Conservation (phyloP, 1,140 invertebrate species). For the Reticulitermes speratus region DNA sequence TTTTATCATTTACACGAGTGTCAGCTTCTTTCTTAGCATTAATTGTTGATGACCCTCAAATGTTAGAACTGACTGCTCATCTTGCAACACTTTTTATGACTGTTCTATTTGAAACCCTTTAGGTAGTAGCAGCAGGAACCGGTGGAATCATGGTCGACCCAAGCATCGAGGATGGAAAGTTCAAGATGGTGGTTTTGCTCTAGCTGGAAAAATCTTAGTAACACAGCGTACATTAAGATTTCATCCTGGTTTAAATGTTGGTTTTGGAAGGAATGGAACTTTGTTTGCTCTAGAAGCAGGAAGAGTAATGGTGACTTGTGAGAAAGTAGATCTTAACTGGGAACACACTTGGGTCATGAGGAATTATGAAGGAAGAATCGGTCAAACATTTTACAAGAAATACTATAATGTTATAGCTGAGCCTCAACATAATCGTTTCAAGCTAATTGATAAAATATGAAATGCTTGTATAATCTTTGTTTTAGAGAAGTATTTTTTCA, state of each 20-base stretch:
- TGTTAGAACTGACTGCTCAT: too few species aligned
- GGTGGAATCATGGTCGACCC: slow-evolving; percentile 9
- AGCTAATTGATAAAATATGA: slow-evolving; percentile 67
- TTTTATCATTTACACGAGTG: too few species aligned
- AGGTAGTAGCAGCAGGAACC: slow-evolving; percentile 15
- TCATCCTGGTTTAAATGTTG: slow-evolving; percentile 51
- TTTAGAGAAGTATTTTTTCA: too few species aligned
- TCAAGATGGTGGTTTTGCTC: slow-evolving; percentile 25
- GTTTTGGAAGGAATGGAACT: slow-evolving; percentile 71
- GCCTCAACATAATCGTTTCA: slow-evolving; percentile 70
- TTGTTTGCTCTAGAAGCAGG: slow-evolving; percentile 73
- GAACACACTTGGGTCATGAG: slow-evolving; percentile 64
- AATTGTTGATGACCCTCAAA: too few species aligned
- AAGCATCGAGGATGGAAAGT: slow-evolving; percentile 27
- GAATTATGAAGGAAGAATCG: slow-evolving; percentile 60
- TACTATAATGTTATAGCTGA: slow-evolving; percentile 76
- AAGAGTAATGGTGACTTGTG: slow-evolving; percentile 72
- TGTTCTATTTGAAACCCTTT: background rate
- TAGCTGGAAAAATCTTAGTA: slow-evolving; percentile 25
- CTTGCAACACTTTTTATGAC: too few species aligned
- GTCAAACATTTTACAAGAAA: slow-evolving; percentile 74
- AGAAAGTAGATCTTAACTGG: slow-evolving; percentile 71
- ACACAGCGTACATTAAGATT: slow-evolving; percentile 22
- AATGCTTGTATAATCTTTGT: background rate
- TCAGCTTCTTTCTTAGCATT: too few species aligned